Evolutionary conservation across 2,113 vertebrate genomes (phyloP).

Genomic region (Pseudolaguvia tuberculata): DNA sequence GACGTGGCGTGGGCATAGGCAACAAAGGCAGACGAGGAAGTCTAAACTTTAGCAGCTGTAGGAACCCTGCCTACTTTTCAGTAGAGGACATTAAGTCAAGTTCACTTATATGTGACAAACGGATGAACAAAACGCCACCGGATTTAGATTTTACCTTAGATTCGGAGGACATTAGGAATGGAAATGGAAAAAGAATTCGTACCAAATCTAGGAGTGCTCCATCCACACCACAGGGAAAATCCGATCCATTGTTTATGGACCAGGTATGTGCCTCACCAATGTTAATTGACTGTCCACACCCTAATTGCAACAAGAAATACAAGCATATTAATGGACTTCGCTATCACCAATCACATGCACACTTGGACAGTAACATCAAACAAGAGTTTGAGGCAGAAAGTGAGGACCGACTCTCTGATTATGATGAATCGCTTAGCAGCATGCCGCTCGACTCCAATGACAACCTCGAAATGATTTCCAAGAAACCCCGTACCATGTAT

Average conservation of each 20-base stretch:
- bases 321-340: conserved; percentile 98
- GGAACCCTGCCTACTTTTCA: conserved; percentile 83
- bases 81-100: conserved; percentile 87
- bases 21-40: conserved; percentile 88
- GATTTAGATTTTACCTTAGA: conserved; percentile 88
- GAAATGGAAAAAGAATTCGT: conserved; percentile 87
- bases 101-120: conserved; percentile 78
- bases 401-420: conserved; percentile 92
- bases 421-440: conserved; percentile 80
- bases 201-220: conserved; percentile 94
- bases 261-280: conserved; percentile 90
- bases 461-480: conserved; percentile 74
- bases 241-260: conserved; percentile 85
- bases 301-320: conserved; percentile 99
- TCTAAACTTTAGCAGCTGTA: conserved; percentile 85
- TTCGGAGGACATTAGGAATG: conserved; percentile 83
- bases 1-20: conserved; percentile 83
- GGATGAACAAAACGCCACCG: conserved; percentile 86
- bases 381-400: conserved; percentile 88
- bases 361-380: conserved; percentile 89
- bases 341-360: conserved; percentile 97
- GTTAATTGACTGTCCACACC: conserved; percentile 95
- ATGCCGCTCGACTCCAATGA: conserved; percentile 82
- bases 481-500: conserved; percentile 79
- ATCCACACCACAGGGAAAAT: conserved; percentile 90